Conservation (phyloP, 2,888 invertebrate species). For the Agriopis aurantiaria region DNA sequence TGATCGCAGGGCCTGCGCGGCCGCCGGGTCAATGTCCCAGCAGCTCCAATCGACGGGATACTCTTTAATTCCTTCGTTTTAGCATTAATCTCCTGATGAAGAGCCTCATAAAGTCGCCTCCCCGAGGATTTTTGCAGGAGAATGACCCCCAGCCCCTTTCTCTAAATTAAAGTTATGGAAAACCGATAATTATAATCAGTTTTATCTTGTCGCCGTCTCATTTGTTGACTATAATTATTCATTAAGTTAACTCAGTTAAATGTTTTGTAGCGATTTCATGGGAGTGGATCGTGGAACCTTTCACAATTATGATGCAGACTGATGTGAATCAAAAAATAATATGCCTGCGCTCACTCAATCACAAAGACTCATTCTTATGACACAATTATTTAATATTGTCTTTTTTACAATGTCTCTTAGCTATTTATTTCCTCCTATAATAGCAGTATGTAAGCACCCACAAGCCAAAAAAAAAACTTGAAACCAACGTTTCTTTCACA, state of each 20-base stretch:
- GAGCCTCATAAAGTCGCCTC: slow-evolving; percentile 55
- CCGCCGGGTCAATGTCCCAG: slow-evolving; percentile 19
- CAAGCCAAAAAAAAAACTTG: too few species aligned
- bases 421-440: too few species aligned
- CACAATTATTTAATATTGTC: too few species aligned
- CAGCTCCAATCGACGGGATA: slow-evolving; percentile 50
- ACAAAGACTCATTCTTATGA: too few species aligned
- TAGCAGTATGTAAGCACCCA: too few species aligned
- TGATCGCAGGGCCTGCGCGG: slow-evolving; percentile 11
- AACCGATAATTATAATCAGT: slow-evolving; percentile 64
- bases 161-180: slow-evolving; percentile 62
- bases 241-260: slow-evolving; percentile 17
- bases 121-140: slow-evolving; percentile 56
- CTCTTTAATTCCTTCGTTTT: slow-evolving; percentile 66
- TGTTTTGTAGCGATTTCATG: not conserved
- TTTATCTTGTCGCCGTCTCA: slow-evolving; percentile 52
- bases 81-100: slow-evolving; percentile 68
- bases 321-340: too few species aligned
- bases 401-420: too few species aligned
- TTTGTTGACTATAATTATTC: slow-evolving; percentile 48
- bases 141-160: slow-evolving; percentile 47
- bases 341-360: too few species aligned
- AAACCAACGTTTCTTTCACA: too few species aligned
- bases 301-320: not conserved
- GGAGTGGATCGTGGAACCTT: too few species aligned